Conservation (phyloP, 2,797 vertebrate species). For the Alosa sapidissima region DNA sequence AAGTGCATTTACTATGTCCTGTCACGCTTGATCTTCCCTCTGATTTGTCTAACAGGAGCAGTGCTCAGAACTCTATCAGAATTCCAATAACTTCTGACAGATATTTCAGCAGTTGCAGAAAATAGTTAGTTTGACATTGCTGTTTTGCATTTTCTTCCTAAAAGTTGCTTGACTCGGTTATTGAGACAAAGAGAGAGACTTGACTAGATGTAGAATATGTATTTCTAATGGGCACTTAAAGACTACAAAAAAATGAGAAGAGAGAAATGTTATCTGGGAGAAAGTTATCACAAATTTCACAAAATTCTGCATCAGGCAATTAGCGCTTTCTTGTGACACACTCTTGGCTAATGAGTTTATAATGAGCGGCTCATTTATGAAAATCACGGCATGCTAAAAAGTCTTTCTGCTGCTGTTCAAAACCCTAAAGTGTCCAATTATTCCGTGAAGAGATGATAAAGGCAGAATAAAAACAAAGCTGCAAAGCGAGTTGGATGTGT, state of each 20-base stretch:
- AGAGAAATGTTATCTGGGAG: conserved; percentile 36
- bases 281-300: conserved; percentile 71
- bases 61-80: neutral
- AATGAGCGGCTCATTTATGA: conserved; percentile 73
- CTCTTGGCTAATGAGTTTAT: conserved; percentile 73
- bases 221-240: neutral
- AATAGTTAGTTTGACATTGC: neutral
- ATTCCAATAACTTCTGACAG: neutral
- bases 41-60: neutral
- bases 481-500: neutral
- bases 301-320: conserved; percentile 66
- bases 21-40: neutral
- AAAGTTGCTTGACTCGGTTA: neutral
- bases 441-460: conserved; percentile 28
- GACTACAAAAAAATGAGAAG: neutral
- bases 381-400: conserved; percentile 69
- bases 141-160: neutral
- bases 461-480: conserved; percentile 16
- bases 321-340: conserved; percentile 63
- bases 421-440: conserved; percentile 36
- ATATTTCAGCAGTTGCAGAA: neutral
- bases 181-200: neutral
- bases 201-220: neutral
- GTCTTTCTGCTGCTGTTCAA: conserved; percentile 20
- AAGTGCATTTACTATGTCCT: neutral